Base-by-base conservation (phyloP, 2,113 vertebrate species). In the Numida meleagris region DNA sequence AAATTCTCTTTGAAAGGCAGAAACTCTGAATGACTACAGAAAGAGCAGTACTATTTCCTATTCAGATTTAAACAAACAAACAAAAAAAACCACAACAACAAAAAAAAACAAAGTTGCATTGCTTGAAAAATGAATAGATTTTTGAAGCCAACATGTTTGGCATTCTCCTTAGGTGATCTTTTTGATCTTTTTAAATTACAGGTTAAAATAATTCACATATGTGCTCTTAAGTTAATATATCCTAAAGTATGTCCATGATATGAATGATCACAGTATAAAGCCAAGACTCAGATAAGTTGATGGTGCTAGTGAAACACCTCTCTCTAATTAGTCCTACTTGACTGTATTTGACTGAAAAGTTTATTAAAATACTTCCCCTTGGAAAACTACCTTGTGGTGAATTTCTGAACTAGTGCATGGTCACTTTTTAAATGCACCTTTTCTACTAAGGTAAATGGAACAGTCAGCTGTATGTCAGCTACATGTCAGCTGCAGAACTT, bases 401-500 rank as follows among this genome's bases (percentile, higher is more conserved):
- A 88, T 3, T 10, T 57, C 15, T 79, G 40, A 96, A 79, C 17
- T 70, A 63, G 36, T 55, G 46, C 93, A 55, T 76, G 51, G 55
- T 94, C 88, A 94, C 59, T 94, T 81, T 70, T 96, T 90, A 95
- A 92, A 90, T 80, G 19, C 8, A 92, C 50, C 80, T 92, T 93
- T 83, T 15, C n/a, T 76, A 46, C 24, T 53, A 94, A 91, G 83
- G 95, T 87, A 94, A 95, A 94, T 23, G 46, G 43, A 77, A 55
- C 9, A 58, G 24, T 8, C 73, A 55, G 27, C 15, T 29, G 43
- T 83, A 90, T 95, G 24, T 9, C 72, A 53, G 27, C 53, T 29
- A 40, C 85, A 90, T 94, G 43, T 63, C 46, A 66, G 43, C 50
- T 76, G 16, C 24, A 81, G 36, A 48, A 92, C 43, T 93, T 71